phyloP scores from a whole-genome alignment of 2,797 vertebrate genomes.

The Zenarchopterus dispar region DNA sequence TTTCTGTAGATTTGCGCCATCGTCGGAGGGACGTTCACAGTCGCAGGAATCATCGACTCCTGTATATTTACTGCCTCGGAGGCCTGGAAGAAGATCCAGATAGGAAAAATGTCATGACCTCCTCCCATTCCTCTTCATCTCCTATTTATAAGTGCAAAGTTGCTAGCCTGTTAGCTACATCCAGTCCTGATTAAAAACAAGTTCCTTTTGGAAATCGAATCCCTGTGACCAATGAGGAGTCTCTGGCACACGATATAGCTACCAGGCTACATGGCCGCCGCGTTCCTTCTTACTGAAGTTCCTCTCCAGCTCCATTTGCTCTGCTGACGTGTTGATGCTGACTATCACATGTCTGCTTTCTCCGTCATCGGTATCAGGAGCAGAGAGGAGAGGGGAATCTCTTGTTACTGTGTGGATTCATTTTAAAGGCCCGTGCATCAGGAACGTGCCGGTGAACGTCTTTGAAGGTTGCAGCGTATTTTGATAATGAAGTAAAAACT shows the following conservation, averaged over 20 bases:
- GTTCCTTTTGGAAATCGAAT: constrained; percentile 44
- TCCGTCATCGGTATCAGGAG: constrained; percentile 40
- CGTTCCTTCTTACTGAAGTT: constrained; percentile 51
- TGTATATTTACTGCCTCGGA: constrained; percentile 99
- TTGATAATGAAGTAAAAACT: constrained; percentile 25
- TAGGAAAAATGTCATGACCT: constrained; percentile 93
- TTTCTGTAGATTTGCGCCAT: constrained; percentile 93
- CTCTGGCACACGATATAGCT: constrained; percentile 54
- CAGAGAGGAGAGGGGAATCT: constrained; percentile 33
- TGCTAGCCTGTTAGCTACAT: constrained; percentile 68
- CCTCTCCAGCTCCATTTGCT: constrained; percentile 44
- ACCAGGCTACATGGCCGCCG: constrained; percentile 54
- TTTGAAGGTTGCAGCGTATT: constrained; percentile 27
- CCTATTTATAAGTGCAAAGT: constrained; percentile 69
- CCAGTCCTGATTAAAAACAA: constrained; percentile 32
- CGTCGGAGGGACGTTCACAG: constrained; percentile 97
- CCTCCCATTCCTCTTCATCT: constrained; percentile 12
- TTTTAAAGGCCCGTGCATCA: constrained; percentile 31
- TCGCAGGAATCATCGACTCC: constrained; percentile 98
- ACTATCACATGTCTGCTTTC: constrained; percentile 54
- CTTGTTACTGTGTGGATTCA: constrained; percentile 52
- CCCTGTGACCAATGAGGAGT: constrained; percentile 37
- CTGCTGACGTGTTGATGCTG: constrained; percentile 35
- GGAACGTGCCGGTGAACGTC: constrained; percentile 13
- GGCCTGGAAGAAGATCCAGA: constrained; percentile 99